Percentiles rank a stretch among this genome's conserved stretches.
Conservation (phyloP, 2,113 vertebrate species). For the Serranochromis macrocephalus region DNA sequence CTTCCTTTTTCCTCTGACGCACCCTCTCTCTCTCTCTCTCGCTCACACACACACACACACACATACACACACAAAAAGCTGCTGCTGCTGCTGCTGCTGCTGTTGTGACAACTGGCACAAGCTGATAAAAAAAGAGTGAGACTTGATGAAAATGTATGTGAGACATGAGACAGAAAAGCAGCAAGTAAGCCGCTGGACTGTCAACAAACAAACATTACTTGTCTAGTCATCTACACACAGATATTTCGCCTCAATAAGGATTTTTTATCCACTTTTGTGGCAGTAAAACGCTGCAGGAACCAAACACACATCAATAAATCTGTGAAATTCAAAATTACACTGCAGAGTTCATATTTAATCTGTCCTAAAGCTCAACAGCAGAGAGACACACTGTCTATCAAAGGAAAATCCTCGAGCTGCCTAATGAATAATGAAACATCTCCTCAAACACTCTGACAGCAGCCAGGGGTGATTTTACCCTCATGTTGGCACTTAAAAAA, state of each 20-base stretch:
- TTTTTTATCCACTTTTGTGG: not conserved
- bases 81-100: not conserved
- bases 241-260: not conserved
- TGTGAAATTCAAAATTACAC: not conserved
- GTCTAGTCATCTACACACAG: not conserved
- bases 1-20: conserved; percentile 67
- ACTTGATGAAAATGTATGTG: not conserved
- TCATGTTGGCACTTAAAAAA: not conserved
- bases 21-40: not conserved
- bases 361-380: not conserved
- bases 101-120: not conserved
- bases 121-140: not conserved
- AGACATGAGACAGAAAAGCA: not conserved
- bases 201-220: not conserved
- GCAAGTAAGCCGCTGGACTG: not conserved
- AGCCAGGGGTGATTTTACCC: not conserved
- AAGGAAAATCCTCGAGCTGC: not conserved
- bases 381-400: not conserved
- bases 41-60: not conserved
- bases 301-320: not conserved
- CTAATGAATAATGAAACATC: not conserved
- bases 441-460: not conserved
- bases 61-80: not conserved
- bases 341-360: not conserved
- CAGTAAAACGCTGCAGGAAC: not conserved